A percentile compares a stretch with the other conserved stretches of the same genome.
These are phyloP conservation scores for Onychomys torridus DNA, from an alignment of 2,797 vertebrate species.

Conservation along the genomic window DNA sequence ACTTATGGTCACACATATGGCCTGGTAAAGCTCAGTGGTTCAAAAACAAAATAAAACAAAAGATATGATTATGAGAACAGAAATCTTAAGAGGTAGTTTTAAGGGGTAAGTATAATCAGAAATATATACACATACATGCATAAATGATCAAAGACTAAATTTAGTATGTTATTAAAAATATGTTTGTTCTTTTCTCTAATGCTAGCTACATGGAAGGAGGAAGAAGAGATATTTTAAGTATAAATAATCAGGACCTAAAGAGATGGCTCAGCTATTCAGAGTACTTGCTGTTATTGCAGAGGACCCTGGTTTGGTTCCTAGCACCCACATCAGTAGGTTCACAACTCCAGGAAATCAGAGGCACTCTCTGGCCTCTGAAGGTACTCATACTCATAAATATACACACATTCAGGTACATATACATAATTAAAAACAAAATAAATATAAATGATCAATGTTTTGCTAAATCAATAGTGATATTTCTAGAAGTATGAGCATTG, in stretches of 20 bases:
- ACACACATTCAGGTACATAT: not conserved
- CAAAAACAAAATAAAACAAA: not conserved
- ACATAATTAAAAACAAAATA: not conserved
- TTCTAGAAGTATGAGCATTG: not conserved
- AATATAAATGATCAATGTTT: not conserved
- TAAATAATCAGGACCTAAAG: not conserved
- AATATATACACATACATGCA: not conserved
- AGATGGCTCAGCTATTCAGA: not conserved
- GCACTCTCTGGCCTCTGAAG: not conserved
- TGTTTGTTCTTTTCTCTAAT: not conserved
- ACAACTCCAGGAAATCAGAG: not conserved
- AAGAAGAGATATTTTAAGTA: conserved; percentile 28
- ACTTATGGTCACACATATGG: not conserved
- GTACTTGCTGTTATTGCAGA: not conserved
- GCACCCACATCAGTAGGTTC: not conserved
- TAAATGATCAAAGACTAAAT: not conserved
- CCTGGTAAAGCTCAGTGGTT: not conserved
- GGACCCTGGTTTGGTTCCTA: not conserved
- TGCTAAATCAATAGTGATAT: not conserved
- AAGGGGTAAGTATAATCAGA: not conserved
- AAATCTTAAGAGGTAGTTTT: not conserved
- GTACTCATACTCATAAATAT: not conserved
- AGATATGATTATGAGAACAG: not conserved
- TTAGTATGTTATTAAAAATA: not conserved
- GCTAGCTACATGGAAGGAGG: accelerated